phyloP scores from a whole-genome alignment of 2,888 invertebrate genomes.

The Eristalis intricaria region DNA sequence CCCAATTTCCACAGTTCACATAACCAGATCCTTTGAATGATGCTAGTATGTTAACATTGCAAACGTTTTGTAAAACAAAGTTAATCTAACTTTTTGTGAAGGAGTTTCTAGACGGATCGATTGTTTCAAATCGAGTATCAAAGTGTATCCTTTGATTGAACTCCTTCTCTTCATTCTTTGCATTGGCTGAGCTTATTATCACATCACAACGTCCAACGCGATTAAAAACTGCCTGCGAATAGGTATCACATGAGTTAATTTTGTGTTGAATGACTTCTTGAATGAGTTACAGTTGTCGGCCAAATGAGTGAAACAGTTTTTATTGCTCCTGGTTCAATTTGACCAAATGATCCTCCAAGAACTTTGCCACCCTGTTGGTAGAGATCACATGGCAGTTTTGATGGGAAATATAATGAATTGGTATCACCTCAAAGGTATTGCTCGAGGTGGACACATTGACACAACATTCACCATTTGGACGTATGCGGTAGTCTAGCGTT shows the following conservation, averaged over 20 bases:
- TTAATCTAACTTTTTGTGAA: constrained; percentile 71
- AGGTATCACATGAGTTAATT: background rate
- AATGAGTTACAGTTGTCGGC: constrained; percentile 77
- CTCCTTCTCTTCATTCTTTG: constrained; percentile 71
- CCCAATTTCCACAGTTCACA: constrained; percentile 78
- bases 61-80: background rate
- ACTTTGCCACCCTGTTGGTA: constrained; percentile 74
- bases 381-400: background rate
- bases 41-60: background rate
- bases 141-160: constrained; percentile 74
- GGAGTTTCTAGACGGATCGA: constrained; percentile 74
- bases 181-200: constrained; percentile 74
- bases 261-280: background rate
- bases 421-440: background rate
- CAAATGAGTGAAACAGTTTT: constrained; percentile 77
- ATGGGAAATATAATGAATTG: background rate
- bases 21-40: constrained; percentile 69
- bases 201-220: constrained; percentile 78
- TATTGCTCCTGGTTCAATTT: constrained; percentile 75
- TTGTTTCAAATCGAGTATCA: constrained; percentile 76
- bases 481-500: constrained; percentile 74
- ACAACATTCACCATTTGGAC: constrained; percentile 76
- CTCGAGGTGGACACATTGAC: constrained; percentile 73
- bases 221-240: constrained; percentile 77
- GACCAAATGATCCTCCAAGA: constrained; percentile 78